Conservation (phyloP, 37 sponge, comb jelly and placozoan species). For the Mnemiopsis leidyi region DNA sequence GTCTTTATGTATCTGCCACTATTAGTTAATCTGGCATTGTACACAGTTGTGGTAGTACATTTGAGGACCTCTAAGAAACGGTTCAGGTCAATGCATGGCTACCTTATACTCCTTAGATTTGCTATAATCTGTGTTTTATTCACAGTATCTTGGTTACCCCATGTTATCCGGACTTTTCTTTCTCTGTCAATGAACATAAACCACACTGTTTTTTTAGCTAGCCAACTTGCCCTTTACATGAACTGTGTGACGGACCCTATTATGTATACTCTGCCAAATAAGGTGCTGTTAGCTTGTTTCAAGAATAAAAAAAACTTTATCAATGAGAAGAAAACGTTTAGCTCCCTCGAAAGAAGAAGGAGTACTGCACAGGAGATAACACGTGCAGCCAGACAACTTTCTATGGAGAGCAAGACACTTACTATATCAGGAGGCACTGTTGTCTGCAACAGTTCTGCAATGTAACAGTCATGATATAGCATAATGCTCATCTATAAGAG, state of each 20-base stretch:
- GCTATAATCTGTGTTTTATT: conserved; percentile 9
- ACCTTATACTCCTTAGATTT: background rate
- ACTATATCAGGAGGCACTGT: background rate
- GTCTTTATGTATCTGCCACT: background rate
- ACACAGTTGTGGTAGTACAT: background rate
- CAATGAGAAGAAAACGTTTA: background rate
- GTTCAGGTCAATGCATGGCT: conserved; percentile 41
- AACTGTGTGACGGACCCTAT: conserved; percentile 5
- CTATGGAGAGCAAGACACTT: background rate
- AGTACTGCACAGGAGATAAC: background rate
- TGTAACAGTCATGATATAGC: too few relatives aligned
- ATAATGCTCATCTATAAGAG: too few relatives aligned
- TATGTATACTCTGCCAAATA: background rate
- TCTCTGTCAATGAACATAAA: background rate
- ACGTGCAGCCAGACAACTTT: background rate
- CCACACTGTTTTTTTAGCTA: background rate
- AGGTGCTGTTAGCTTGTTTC: background rate
- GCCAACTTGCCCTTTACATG: conserved; percentile 5
- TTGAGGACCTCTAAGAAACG: conserved; percentile 10
- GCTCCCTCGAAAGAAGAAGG: background rate
- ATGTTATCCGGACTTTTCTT: background rate
- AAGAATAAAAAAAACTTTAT: conserved; percentile 5
- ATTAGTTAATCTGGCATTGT: background rate
- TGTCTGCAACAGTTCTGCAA: background rate
- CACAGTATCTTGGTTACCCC: conserved; percentile 5